These are phyloP conservation scores for Kuschelorhynchus macadamiae DNA, from an alignment of 2,888 invertebrate genomes.

Conservation along the genomic window DNA sequence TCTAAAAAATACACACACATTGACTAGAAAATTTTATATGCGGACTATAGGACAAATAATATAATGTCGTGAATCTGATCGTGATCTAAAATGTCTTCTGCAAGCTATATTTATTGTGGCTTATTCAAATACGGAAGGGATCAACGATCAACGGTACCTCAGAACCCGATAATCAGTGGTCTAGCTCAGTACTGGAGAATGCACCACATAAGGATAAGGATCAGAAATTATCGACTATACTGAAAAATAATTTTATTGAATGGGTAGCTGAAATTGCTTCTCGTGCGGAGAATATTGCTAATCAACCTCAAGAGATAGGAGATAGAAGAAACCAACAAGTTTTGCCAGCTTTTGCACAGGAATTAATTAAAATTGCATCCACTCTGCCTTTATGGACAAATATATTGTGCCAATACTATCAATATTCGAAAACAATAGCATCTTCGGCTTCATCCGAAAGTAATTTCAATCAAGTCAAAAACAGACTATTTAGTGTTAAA, in stretches of 20 bases:
- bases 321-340: slow-evolving; percentile 24
- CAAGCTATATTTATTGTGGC: slow-evolving; percentile 20
- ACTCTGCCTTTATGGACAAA: slow-evolving; percentile 15
- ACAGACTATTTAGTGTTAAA: background rate
- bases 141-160: slow-evolving; percentile 3
- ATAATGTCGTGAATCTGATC: slow-evolving; percentile 12
- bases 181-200: too few species aligned
- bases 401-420: slow-evolving; percentile 11
- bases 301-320: slow-evolving; percentile 14
- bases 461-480: slow-evolving; percentile 16
- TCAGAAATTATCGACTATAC: too few species aligned
- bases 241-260: background rate
- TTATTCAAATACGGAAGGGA: slow-evolving; percentile 22
- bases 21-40: slow-evolving; percentile 20
- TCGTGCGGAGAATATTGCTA: background rate
- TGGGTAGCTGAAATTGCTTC: slow-evolving; percentile 8
- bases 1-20: slow-evolving; percentile 12
- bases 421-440: slow-evolving; percentile 11
- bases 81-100: slow-evolving; percentile 8
- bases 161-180: background rate
- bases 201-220: too few species aligned
- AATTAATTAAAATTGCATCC: slow-evolving; percentile 4
- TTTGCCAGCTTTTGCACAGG: background rate
- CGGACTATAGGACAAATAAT: slow-evolving; percentile 21
- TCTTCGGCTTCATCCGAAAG: slow-evolving; percentile 20